Evolutionary conservation across 2,113 vertebrate species (phyloP).

Genomic region (Lampris megalopsis): DNA sequence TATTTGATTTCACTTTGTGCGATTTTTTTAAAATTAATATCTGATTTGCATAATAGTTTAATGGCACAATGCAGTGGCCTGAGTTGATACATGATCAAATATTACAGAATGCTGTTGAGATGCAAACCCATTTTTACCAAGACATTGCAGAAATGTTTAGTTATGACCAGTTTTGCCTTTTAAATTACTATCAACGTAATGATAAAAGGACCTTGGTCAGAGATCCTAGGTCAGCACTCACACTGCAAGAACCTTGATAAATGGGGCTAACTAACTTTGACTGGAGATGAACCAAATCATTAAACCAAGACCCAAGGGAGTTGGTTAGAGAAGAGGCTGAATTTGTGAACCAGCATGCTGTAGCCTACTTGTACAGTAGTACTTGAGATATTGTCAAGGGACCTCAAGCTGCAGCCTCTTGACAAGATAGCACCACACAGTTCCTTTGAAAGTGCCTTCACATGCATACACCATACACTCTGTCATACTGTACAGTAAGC

Average conservation of each 20-base stretch:
- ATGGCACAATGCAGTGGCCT: no score
- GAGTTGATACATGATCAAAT: no score
- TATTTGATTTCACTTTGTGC: background rate
- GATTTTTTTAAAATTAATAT: background rate
- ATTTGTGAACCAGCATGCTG: background rate
- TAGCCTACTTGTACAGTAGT: background rate
- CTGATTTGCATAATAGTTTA: no score
- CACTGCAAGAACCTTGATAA: conserved; percentile 14
- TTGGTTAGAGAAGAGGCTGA: background rate
- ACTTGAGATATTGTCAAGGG: background rate
- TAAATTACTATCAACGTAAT: conserved; percentile 20
- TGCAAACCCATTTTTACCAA: background rate
- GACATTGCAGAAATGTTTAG: background rate
- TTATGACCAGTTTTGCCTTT: conserved; percentile 12
- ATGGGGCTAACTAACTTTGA: conserved; percentile 24
- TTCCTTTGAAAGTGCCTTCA: conserved; percentile 3
- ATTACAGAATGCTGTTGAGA: no score
- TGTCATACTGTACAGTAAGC: conserved; percentile 6
- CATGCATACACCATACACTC: background rate
- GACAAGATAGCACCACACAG: background rate
- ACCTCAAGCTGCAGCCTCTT: background rate
- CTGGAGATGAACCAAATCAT: conserved; percentile 18
- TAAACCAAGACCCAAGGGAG: conserved; percentile 7
- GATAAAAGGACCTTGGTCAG: background rate
- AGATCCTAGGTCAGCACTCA: conserved; percentile 11